Percentiles rank a stretch among this genome's conserved stretches.
Conservation (phyloP, 1,140 invertebrate species). For the Bicyclus anynana region DNA sequence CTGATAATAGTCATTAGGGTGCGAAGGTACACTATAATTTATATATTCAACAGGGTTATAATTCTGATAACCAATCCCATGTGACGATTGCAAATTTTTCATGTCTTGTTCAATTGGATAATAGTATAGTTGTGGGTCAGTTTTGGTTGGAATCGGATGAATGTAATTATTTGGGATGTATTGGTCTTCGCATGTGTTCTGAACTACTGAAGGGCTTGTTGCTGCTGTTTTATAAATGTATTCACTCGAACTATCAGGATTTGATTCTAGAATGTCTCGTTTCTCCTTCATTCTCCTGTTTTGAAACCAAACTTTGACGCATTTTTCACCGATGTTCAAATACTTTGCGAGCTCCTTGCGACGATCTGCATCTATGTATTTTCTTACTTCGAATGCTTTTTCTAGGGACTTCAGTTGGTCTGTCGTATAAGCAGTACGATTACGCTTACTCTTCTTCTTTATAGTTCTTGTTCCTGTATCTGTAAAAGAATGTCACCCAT, state of each 20-base stretch:
- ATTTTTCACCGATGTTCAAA: conserved; percentile 43
- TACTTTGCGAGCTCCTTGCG: conserved; percentile 40
- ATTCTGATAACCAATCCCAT: conserved; percentile 11
- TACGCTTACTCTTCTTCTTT: conserved; percentile 45
- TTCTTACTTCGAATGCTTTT: conserved; percentile 29
- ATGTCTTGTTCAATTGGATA: conserved; percentile 2
- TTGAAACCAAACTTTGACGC: conserved; percentile 62
- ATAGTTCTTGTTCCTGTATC: conserved; percentile 37
- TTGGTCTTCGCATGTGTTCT: background rate
- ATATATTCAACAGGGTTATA: background rate
- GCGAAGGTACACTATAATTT: background rate
- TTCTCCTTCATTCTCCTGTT: conserved; percentile 64
- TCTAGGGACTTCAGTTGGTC: conserved; percentile 51
- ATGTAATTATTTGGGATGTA: background rate
- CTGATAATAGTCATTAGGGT: conserved; percentile 17
- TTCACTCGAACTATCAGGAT: conserved; percentile 38
- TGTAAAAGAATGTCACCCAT: too few species aligned
- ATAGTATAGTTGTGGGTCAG: background rate
- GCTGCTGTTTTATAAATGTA: conserved; percentile 20
- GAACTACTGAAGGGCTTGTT: conserved; percentile 8
- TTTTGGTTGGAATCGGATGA: background rate
- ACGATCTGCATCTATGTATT: conserved; percentile 37
- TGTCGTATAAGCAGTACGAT: conserved; percentile 52
- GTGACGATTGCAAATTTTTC: background rate
- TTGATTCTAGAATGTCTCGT: conserved; percentile 40